Evolutionary conservation across 1,140 invertebrate genomes (phyloP).

Genomic region (Drosophila pectinifera): DNA sequence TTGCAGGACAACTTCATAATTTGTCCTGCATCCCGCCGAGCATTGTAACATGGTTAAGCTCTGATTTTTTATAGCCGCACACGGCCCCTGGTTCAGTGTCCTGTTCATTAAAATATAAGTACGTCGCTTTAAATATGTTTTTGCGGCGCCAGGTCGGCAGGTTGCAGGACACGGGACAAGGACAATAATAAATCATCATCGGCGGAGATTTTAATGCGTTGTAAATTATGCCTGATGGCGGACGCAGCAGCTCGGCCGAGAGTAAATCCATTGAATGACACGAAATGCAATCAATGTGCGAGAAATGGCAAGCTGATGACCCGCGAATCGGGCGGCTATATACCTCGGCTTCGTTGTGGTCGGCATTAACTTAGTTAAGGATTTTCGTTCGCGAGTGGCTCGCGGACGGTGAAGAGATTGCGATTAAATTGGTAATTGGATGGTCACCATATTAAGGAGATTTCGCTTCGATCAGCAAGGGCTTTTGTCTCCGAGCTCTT

Average conservation of each 20-base stretch:
- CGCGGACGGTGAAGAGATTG: conserved; percentile 29
- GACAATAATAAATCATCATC: conserved; percentile 78
- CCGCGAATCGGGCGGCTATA: conserved; percentile 26
- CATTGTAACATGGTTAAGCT: conserved; percentile 60
- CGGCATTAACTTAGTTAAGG: conserved; percentile 48
- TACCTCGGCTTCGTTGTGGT: conserved; percentile 28
- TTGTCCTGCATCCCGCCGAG: conserved; percentile 20
- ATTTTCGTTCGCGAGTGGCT: conserved; percentile 32
- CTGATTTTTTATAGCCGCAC: conserved; percentile 46
- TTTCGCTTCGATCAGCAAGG: conserved; percentile 6
- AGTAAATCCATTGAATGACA: conserved; percentile 55
- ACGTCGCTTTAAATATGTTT: conserved; percentile 75
- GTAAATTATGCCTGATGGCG: conserved; percentile 73
- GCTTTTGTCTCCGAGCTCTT: conserved; percentile 5
- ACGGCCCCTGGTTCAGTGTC: conserved; percentile 1
- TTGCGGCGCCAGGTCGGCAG: conserved; percentile 40
- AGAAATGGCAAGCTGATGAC: conserved; percentile 25
- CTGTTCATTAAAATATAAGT: conserved; percentile 74
- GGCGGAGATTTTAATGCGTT: conserved; percentile 66
- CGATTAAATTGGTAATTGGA: conserved; percentile 51
- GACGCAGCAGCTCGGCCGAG: conserved; percentile 10
- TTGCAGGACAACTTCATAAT: conserved; percentile 46
- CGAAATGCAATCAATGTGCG: conserved; percentile 58
- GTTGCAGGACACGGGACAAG: conserved; percentile 28
- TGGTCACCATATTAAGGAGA: conserved; percentile 25